Conservation (phyloP, 2,113 vertebrate genomes). For the Mesocricetus auratus region DNA sequence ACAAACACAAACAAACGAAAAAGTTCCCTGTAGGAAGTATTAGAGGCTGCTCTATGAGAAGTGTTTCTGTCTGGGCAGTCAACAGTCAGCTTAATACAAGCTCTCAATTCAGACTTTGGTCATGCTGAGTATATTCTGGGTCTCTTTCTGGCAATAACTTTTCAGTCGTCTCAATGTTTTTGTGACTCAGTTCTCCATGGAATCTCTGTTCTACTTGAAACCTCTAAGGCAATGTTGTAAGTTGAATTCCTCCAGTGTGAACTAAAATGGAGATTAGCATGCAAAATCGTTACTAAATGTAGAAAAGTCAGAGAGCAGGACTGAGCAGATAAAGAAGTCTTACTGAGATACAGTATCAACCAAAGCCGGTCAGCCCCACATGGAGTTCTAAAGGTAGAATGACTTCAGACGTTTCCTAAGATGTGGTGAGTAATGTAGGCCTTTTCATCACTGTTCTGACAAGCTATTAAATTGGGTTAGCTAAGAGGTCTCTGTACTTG, state of each 20-base stretch:
- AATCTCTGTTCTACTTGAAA: conserved; percentile 50
- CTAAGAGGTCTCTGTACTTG: background rate
- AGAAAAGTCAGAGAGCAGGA: background rate
- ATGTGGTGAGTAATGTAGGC: background rate
- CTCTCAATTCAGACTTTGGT: too few species aligned
- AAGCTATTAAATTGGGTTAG: background rate
- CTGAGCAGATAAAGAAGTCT: background rate
- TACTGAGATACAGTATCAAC: background rate
- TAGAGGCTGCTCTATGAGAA: background rate
- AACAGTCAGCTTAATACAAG: background rate
- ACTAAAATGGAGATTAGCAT: background rate
- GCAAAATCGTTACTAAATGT: background rate
- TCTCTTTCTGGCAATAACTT: background rate
- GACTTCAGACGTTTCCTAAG: background rate
- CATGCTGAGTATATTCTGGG: background rate
- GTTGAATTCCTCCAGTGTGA: background rate
- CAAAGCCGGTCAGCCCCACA: background rate
- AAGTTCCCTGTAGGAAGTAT: background rate
- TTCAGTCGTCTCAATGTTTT: background rate
- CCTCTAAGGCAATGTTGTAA: background rate
- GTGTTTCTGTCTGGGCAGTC: background rate
- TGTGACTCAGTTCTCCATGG: background rate
- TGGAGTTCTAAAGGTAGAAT: background rate
- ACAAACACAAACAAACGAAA: background rate
- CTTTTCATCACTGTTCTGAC: background rate